Evolutionary conservation across 2,113 vertebrate species (phyloP).

Genomic region (Gallinago jamesoni): DNA sequence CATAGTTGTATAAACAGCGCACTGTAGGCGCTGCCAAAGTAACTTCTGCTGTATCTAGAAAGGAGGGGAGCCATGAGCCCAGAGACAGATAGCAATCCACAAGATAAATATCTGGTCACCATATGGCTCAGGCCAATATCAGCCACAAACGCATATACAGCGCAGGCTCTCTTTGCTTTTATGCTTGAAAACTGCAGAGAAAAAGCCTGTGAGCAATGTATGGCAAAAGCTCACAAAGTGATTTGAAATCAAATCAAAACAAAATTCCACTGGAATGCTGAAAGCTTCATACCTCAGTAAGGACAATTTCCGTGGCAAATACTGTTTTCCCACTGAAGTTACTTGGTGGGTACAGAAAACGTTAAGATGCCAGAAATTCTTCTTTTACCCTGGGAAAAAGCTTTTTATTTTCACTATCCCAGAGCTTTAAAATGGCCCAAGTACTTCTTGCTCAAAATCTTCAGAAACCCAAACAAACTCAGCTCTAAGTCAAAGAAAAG

Average conservation of each 20-base stretch:
- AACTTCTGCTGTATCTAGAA: background rate
- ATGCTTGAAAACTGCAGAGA: background rate
- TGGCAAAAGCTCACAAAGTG: background rate
- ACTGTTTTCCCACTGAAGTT: slow-evolving; percentile 8
- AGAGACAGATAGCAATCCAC: background rate
- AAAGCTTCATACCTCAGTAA: slow-evolving; percentile 18
- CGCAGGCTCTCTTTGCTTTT: background rate
- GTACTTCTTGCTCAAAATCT: background rate
- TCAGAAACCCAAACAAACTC: background rate
- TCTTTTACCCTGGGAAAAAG: slow-evolving; percentile 43
- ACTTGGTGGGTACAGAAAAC: slow-evolving; percentile 22
- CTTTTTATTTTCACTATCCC: slow-evolving; percentile 13
- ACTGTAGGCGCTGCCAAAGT: background rate
- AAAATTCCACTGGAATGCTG: slow-evolving; percentile 32
- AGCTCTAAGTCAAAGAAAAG: background rate
- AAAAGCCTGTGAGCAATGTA: background rate
- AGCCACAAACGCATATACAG: background rate
- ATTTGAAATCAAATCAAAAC: slow-evolving; percentile 30
- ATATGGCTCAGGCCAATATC: background rate
- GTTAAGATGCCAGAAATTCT: slow-evolving; percentile 49
- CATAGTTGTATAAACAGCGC: background rate
- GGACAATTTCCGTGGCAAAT: slow-evolving; percentile 16
- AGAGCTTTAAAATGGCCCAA: slow-evolving; percentile 10
- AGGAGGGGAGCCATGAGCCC: background rate
- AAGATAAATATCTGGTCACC: slow-evolving; percentile 5